Percentiles rank a stretch among this genome's conserved stretches.
phyloP scores from a whole-genome alignment of 2,113 vertebrate genomes.

The Mastomys coucha region DNA sequence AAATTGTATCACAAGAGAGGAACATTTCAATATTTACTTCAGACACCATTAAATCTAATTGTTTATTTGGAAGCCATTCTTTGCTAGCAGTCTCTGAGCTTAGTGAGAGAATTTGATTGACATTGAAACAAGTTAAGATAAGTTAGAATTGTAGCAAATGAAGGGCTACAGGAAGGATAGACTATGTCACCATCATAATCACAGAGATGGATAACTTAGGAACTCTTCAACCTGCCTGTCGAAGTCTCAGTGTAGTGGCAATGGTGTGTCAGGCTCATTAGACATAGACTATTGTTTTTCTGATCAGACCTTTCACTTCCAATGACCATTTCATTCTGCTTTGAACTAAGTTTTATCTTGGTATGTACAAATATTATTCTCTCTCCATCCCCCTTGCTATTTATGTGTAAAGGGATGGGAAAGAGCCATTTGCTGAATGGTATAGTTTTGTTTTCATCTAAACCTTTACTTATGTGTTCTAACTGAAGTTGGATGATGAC shows the following conservation, averaged over 20 bases:
- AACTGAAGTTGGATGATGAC: neutral
- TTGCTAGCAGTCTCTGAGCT: neutral
- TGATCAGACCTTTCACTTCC: neutral
- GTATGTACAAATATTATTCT: neutral
- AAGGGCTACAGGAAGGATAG: neutral
- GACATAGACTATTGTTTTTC: no score
- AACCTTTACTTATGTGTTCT: neutral
- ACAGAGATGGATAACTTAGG: neutral
- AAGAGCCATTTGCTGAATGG: neutral
- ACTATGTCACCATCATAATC: neutral
- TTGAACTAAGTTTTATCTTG: neutral
- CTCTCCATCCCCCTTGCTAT: neutral
- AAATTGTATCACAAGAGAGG: neutral
- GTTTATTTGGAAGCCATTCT: neutral
- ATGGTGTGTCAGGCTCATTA: neutral
- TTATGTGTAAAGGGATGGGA: neutral
- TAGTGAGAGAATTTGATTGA: neutral
- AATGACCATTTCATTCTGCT: neutral
- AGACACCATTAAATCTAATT: neutral
- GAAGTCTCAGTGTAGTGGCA: neutral
- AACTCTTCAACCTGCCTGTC: neutral
- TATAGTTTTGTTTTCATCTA: neutral
- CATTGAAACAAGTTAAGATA: neutral
- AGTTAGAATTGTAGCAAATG: conserved; percentile 22
- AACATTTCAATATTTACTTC: neutral